Base-by-base conservation (phyloP, 2,888 invertebrate species). In the Cataglyphis altisquamis region DNA sequence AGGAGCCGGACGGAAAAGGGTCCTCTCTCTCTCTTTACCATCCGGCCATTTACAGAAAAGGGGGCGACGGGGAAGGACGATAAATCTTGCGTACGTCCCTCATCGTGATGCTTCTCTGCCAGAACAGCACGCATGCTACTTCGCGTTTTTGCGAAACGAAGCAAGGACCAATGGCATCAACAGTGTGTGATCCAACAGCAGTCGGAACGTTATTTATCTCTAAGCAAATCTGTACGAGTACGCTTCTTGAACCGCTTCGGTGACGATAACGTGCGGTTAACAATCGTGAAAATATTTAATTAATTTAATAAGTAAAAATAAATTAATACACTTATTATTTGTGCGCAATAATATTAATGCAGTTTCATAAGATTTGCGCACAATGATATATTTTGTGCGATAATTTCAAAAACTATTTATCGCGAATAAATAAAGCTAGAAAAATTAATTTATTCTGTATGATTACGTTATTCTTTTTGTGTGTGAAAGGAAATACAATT, bases 41-140 rank as follows among this genome's bases (percentile, higher is more conserved):
- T 63, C 67, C 66, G 63, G 72, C 73, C 84, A 73, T 88, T 88
- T 84, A 81, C 83, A 78, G 86, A 57, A 62, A 73, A 57, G 29
- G 21, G 70, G 36, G 25, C 48, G 82, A 52, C 77, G 48, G 63
- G 60, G 77, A 88, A 78, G 75, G 68, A 81, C 81, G 84, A 87
- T 89, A 84, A 86, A 87, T 89, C 86, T 89, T 89, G 84, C 62
- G 57, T 77, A 68, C 83, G 72, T 82, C 68, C 83, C 75, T 64
- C 87, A 68, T 81, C 82, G 82, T 64, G 77, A 72, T 63, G 68
- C 77, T 68, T 45, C 84, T 63, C 84, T 63, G 68, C 36, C 66
- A n/a, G 52, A 73, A 45, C 70, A 41, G 32, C 45, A 70, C 57
- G 66, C 70, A 55, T 45, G 78, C 36, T 62, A 67, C 32, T 10